phyloP scores from a whole-genome alignment of 2,797 vertebrate species.

The Thripadectes ignobilis region DNA sequence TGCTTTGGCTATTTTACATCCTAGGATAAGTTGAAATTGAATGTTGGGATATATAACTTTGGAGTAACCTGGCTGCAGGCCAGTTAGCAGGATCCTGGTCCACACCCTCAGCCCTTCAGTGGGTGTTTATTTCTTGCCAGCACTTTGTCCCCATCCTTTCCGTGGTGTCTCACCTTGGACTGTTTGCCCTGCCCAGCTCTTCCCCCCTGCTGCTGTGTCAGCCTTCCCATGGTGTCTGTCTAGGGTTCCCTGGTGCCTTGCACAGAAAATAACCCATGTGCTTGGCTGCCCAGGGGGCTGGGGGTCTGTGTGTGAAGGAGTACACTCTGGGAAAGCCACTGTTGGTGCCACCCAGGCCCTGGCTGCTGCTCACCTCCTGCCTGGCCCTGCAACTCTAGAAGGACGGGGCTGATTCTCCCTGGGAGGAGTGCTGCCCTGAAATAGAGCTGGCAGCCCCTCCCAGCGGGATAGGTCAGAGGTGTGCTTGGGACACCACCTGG shows the following conservation, averaged over 20 bases:
- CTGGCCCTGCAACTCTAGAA: not conserved
- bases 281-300: not conserved
- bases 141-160: not conserved
- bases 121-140: not conserved
- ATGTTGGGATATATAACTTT: not conserved
- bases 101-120: not conserved
- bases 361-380: not conserved
- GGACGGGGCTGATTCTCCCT: not conserved
- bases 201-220: not conserved
- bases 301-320: not conserved
- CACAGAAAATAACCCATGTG: not conserved
- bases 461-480: slow-evolving; percentile 33
- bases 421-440: not conserved
- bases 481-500: slow-evolving; percentile 40
- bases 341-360: not conserved
- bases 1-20: not conserved
- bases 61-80: not conserved
- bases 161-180: not conserved
- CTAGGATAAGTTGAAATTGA: not conserved
- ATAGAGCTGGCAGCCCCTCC: slow-evolving; percentile 41
- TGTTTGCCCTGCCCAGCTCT: not conserved
- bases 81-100: not conserved
- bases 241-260: not conserved
- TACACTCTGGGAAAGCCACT: not conserved
- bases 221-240: not conserved